A percentile compares a stretch with the other conserved stretches of the same genome.
Evolutionary conservation across 1,140 invertebrate genomes (phyloP).

Genomic region (Ganaspis sp.): DNA sequence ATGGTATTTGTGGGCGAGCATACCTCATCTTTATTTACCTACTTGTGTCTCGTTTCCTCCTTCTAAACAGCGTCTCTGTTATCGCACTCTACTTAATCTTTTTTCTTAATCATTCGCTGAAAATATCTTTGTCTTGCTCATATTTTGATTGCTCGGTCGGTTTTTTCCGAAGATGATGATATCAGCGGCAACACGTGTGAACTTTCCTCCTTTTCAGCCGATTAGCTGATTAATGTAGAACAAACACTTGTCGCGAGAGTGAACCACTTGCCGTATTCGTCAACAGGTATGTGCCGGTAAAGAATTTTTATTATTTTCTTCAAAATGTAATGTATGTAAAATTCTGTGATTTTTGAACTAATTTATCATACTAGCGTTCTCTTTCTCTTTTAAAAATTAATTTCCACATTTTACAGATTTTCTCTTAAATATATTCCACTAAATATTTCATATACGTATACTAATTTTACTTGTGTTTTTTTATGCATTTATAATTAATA

Average conservation of each 20-base stretch:
- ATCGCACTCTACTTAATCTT: not conserved
- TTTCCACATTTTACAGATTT: too few species aligned
- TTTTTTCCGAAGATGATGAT: not conserved
- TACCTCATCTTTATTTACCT: not conserved
- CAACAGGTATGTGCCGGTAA: not conserved
- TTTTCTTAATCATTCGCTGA: not conserved
- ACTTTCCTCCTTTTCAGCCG: not conserved
- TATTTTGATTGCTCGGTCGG: not conserved
- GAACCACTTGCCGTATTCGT: not conserved
- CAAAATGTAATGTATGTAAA: too few species aligned
- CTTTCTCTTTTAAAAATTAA: too few species aligned
- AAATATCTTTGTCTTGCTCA: not conserved
- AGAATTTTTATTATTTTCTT: too few species aligned
- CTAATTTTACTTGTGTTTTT: too few species aligned
- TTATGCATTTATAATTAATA: too few species aligned
- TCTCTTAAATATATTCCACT: too few species aligned
- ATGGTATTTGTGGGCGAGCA: conserved; percentile 36
- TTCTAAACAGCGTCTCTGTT: not conserved
- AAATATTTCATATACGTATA: too few species aligned
- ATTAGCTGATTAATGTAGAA: not conserved
- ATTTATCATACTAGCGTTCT: too few species aligned
- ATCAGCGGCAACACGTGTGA: not conserved
- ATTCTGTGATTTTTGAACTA: too few species aligned
- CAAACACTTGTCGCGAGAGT: not conserved
- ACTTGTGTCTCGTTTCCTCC: not conserved